Evolutionary conservation across 1,140 invertebrate species (phyloP), one percentile per base, ranked within the genome.

Genomic region (Drosophila nannoptera): DNA sequence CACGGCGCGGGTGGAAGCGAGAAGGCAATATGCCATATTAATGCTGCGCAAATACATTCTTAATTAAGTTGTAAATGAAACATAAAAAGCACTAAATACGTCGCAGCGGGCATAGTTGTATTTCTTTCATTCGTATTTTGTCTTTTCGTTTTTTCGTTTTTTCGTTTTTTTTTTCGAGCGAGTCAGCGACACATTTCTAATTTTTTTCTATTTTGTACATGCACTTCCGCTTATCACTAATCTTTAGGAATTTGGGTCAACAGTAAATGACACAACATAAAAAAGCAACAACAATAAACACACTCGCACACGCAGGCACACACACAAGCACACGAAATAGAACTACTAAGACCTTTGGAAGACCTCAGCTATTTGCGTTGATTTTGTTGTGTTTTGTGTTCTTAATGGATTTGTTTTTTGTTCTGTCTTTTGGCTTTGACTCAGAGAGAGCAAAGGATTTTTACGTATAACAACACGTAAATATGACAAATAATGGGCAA

Each of bases 51-150:
- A 83, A 83, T 70, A 83, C 73, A 78, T 78, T 83, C 66, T 75
- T 65, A 83, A 83, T 83, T 83, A 78, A 73, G 78, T 76, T 83
- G 75, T 83, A 82, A 78, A 77, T 58, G 70, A 77, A 82, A 82
- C 78, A 82, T 82, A 71, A 71, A 64, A 73, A 75, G 74, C 64
- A 77, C 75, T 75, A 82, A 71, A 75, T 75, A 80, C 77, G 76
- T 69, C 76, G 76, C 64, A 66, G 75, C 56, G n/a, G n/a, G 36
- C 73, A 65, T 58, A 71, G 64, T 49, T 77, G 66, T 65, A 64
- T 40, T 16, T 14, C 40, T n/a, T 43, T 64, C 49, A 22, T 22
- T 22, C 22, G 22, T 22, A 22, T 22, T 22, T 64, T 49, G 38
- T 65, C 36, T 42, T 16, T 71, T 65, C 64, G 36, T 16, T 14